phyloP scores from a whole-genome alignment of 2,888 invertebrate genomes.

The Cephus spinipes region DNA sequence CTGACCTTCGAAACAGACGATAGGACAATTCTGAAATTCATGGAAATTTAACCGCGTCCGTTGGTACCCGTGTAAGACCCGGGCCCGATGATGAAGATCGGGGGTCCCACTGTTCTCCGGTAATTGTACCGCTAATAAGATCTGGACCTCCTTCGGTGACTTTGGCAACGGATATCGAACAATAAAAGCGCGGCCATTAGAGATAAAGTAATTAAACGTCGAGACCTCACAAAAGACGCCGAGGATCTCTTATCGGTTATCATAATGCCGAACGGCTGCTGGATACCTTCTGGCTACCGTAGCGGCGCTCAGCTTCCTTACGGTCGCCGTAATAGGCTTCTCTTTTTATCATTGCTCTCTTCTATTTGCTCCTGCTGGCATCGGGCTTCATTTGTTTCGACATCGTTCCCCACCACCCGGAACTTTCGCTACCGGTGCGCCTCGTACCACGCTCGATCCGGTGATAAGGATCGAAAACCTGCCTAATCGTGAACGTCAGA shows the following conservation, averaged over 20 bases:
- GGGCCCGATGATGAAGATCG: neutral
- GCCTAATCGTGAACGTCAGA: neutral
- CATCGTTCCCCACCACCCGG: neutral
- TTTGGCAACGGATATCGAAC: neutral
- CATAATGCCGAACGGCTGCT: slow-evolving; percentile 18
- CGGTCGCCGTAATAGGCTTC: slow-evolving; percentile 5
- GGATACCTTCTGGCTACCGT: slow-evolving; percentile 20
- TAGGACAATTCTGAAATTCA: neutral
- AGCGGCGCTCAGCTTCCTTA: neutral
- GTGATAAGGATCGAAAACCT: neutral
- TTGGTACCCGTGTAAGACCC: neutral
- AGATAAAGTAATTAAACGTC: slow-evolving; percentile 37
- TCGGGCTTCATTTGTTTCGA: slow-evolving; percentile 19
- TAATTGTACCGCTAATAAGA: slow-evolving; percentile 28
- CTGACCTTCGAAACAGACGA: neutral
- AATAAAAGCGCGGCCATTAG: slow-evolving; percentile 27
- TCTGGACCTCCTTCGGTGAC: slow-evolving; percentile 19
- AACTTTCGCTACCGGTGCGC: neutral
- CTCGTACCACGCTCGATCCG: neutral
- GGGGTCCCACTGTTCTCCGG: neutral
- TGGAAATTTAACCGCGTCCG: neutral
- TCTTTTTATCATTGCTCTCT: neutral
- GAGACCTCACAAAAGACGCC: slow-evolving; percentile 20
- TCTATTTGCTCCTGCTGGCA: slow-evolving; percentile 9
- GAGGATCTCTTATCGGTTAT: slow-evolving; percentile 21